These are phyloP conservation scores for Philhelius pedissequus DNA, from an alignment of 2,888 invertebrate species.

Conservation along the genomic window DNA sequence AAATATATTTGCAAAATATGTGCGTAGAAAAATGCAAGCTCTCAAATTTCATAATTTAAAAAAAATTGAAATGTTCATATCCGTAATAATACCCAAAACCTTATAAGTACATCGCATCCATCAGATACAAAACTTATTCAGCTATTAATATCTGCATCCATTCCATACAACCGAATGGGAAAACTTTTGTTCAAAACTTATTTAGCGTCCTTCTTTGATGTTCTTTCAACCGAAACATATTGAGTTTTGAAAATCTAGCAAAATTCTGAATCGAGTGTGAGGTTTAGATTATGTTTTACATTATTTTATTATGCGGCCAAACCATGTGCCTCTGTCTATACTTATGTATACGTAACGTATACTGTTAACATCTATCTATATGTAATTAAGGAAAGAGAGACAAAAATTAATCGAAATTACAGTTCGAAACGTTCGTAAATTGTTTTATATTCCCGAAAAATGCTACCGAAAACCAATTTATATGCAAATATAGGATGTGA, in stretches of 20 bases:
- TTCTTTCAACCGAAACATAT: slow-evolving; percentile 49
- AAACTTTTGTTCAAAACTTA: slow-evolving; percentile 38
- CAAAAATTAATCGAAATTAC: slow-evolving; percentile 39
- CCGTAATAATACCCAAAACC: neutral
- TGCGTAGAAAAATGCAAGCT: neutral
- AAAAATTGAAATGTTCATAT: neutral
- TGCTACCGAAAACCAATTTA: slow-evolving; percentile 65
- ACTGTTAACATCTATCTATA: neutral
- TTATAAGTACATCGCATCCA: too few relatives aligned
- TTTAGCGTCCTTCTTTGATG: slow-evolving; percentile 23
- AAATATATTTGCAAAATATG: too few relatives aligned
- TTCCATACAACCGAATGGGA: slow-evolving; percentile 44
- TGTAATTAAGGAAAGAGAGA: slow-evolving; percentile 10
- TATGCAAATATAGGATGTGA: slow-evolving; percentile 66
- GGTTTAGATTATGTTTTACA: slow-evolving; percentile 40
- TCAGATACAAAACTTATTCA: slow-evolving; percentile 19
- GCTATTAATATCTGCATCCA: slow-evolving; percentile 18
- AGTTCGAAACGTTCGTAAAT: slow-evolving; percentile 19
- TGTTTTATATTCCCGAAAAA: slow-evolving; percentile 29
- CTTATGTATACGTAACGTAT: neutral
- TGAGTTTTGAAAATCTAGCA: slow-evolving; percentile 12
- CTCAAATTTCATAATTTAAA: neutral
- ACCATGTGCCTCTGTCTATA: neutral
- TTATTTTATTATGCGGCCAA: neutral
- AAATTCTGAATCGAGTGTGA: neutral